Evolutionary conservation across 1,140 invertebrate genomes (phyloP), one percentile per base, ranked within the genome.

Genomic region (Cyphomyrmex costatus): DNA sequence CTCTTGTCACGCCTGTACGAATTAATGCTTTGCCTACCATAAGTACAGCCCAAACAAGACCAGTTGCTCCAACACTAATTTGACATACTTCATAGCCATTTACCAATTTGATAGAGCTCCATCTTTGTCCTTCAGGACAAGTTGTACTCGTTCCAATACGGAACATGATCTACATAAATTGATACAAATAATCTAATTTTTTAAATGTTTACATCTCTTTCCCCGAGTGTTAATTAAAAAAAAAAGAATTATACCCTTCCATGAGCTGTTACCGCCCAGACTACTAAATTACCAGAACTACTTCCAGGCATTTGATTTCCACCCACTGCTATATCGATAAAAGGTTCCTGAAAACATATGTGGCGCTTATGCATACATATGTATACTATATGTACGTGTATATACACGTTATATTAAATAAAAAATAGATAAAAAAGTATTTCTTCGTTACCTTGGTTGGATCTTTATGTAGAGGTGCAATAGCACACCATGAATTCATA

Each of bases 251-350:
- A 95, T 95, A 98, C 97, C 92, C 98, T 95, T 56, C 98, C 98
- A 93, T 98, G 97, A 33, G 98, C 97, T 49, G 98, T 99, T 56
- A 99, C 97, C 24, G 98, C 98, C 98, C 98, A 99, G 3, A 99
- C 98, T 90, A 97, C 95, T 79, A 98, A 95, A 56, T 96, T 96
- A 10, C 98, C 98, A 49, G 96, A 94, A 85, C 96, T 95, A 19
- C 97, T 97, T 92, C 97, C 97, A 76, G 97, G 97, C 78, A 98
- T 96, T 92, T 97, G 96, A 91, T 97, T 97, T 51, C 98, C 98
- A 70, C 98, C 98, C 88, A 98, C 97, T 86, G 97, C 96, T 65
- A 99, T 96, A 95, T 99, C 98, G 88, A 97, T 97, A 92, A 98
- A 98, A 36, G 97, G 97, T 94, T 98, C 97, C 96, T 97, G 68